Conservation (phyloP, 1,140 invertebrate genomes). For the Atopsyche davidsoni region DNA sequence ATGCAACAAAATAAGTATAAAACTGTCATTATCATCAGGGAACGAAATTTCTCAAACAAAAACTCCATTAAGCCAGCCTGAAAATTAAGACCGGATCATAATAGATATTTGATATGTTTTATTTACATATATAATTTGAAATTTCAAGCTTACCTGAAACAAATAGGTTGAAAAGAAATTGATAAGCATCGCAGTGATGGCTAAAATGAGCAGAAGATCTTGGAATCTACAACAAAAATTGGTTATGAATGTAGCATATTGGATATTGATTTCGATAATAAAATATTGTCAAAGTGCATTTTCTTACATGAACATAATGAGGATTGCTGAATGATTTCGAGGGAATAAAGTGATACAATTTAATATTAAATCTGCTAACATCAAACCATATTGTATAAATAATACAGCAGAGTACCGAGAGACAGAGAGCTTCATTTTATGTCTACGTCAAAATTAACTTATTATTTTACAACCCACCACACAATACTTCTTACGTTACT, state of each 20-base stretch:
- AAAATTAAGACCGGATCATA: slow-evolving; percentile 6
- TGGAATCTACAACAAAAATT: slow-evolving; percentile 25
- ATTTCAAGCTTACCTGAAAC: slow-evolving; percentile 22
- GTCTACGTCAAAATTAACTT: too few relatives aligned
- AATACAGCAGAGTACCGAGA: slow-evolving; percentile 28
- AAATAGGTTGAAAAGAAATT: slow-evolving; percentile 30
- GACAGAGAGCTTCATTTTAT: slow-evolving; percentile 29
- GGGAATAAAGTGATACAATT: slow-evolving; percentile 28
- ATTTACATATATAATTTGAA: slow-evolving; percentile 7
- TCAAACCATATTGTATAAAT: slow-evolving; percentile 27
- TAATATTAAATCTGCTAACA: slow-evolving; percentile 27
- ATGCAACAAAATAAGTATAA: slow-evolving; percentile 25
- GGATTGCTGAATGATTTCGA: slow-evolving; percentile 23
- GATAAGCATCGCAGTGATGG: slow-evolving; percentile 28
- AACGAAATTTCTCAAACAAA: slow-evolving; percentile 28
- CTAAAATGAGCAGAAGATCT: slow-evolving; percentile 26
- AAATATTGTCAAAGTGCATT: slow-evolving; percentile 4
- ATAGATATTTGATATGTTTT: neutral
- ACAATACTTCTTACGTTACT: too few relatives aligned
- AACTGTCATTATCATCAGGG: slow-evolving; percentile 21
- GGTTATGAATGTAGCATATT: neutral
- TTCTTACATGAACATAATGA: slow-evolving; percentile 29
- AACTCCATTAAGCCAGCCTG: slow-evolving; percentile 28
- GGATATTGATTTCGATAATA: neutral
- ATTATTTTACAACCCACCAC: too few relatives aligned